Base-by-base conservation (phyloP, 2,888 invertebrate species). In the Acrocyrtus sp. region DNA sequence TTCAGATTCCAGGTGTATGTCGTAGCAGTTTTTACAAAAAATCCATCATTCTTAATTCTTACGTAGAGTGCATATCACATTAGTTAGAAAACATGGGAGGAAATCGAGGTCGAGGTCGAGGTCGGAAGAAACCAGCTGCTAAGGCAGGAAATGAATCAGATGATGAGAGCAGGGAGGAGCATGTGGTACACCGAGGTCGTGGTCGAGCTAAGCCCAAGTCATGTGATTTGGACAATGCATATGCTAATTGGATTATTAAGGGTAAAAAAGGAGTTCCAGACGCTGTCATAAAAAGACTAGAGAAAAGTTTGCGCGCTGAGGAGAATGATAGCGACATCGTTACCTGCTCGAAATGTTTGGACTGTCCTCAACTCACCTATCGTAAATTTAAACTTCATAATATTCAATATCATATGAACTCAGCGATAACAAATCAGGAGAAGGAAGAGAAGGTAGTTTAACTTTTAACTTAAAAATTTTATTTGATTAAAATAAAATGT, bases 351-450 rank as follows among this genome's bases (percentile, higher is more conserved):
- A 47, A 50, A 4, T 81, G 81, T 47, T 19, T 53, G 17, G 10
- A 53, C 19, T n/a, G n/a, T n/a, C n/a, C n/a, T n/a, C 17, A 34
- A 29, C 47, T 27, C 19, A 70, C 74, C 1, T 76, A 65, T 47
- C 43, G 78, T 17, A 45, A 76, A 34, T 81, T 80, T 60, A 45
- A 78, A 43, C 53, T 77, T 22, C 81, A 81, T 58, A 81, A 80
- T 60, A 67, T 81, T 45, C 48, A 75, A 45, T 15, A 15, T 10
- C 81, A 81, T 67, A 72, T 67, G n/a, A 81, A 81, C 50, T 43
- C 78, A 6, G 74, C 76, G 1, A 66, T 67, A 21, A 72, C 73
- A 0, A 57, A 29, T n/a, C 67, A 74, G n/a, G 70, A 75, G 21
- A 72, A 63, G 61, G 75, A 68, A 43, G 65, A 62, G 45, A 8